Base-by-base conservation (phyloP, 2,113 vertebrate genomes). In the Rana temporaria region DNA sequence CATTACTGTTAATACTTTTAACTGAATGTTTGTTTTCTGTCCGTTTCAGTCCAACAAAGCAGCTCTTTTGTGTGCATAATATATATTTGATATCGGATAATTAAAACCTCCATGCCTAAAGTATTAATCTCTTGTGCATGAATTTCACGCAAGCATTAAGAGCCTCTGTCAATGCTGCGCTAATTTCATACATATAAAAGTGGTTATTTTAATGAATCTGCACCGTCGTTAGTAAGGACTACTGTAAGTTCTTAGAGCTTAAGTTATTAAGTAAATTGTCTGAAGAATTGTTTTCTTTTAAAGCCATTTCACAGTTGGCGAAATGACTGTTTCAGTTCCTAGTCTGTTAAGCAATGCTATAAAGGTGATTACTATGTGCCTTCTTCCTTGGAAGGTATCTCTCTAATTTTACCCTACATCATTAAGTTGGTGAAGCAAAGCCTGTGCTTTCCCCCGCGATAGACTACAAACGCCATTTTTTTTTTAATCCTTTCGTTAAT, bases 321-420 rank as follows among this genome's bases (percentile, higher is more conserved):
- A 83, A 83, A 83, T 83, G 42, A 75, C 81, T 76, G 80, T 82
- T 83, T 83, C 72, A 75, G 71, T 83, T 75, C 68, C 81, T 83
- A 83, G 81, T 76, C 81, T 76, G 81, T 83, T 83, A 83, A 83
- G 72, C 81, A 83, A 60, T 60, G 72, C 81, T 67, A 83, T 83
- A 83, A 83, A 83, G 71, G 81, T 75, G 71, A 83, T 83, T 83
- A 83, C 70, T 76, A 63, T 76, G 81, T 76, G 63, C 72, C 56
- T 83, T 75, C 72, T 83, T 83, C 32, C 81, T 83, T 64, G 30
- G 81, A 76, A 83, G 72, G 81, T 76, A 83, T 83, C 81, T 83
- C 72, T 74, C 73, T 83, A 83, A 83, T 83, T 75, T 83, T 83
- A 83, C 81, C 81, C 63, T 83, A 83, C 81, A 83, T 76, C 72